Evolutionary conservation across 2,113 vertebrate genomes (phyloP), one percentile per base, ranked within the genome.

Genomic region (Channa maculata): DNA sequence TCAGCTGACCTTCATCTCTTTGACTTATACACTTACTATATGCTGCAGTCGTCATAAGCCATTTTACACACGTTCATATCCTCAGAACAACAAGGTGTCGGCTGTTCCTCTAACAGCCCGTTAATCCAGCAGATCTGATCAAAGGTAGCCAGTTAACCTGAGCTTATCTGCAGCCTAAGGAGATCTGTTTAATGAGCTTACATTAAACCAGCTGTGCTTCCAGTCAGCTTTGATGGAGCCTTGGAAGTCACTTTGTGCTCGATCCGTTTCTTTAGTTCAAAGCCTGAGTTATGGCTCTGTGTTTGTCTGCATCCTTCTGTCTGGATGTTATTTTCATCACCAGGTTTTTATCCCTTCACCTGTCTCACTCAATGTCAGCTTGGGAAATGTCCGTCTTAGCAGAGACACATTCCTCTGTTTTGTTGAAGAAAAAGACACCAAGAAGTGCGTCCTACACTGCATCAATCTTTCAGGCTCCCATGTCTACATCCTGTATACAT

Each of bases 141-240:
- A 92, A 86, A 92, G 86, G 88, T 89, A 86, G 67, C 79, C 86
- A 64, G 82, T 87, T 91, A 91, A 89, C 88, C 82, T 75, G 75
- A 82, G 88, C 65, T 92, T 81, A 92, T 86, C 89, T 75, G 0
- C 68, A 58, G 79, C 73, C 84, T 86, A 54, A 88, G 79, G 81
- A 87, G 88, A 85, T 86, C 78, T 49, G 2, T 66, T 83, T 92
- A 92, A 92, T 91, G 80, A 91, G 89, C 86, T 91, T 91, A 93
- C 68, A 72, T 79, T 76, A 76, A 91, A 86, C 77, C 72, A 60
- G 79, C 63, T 46, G 38, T 13, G 53, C 67, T 12, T 81, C 70
- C 77, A 65, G 38, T 63, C 62, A 10, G 65, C 67, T 65, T 43
- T 5, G 7, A 44, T 13, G 33, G n/a, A 59, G 64, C 54, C 54